A percentile compares a stretch with the other conserved stretches of the same genome.
Evolutionary conservation across 1,140 invertebrate genomes (phyloP).

Genomic region (Heliothis subflexa): DNA sequence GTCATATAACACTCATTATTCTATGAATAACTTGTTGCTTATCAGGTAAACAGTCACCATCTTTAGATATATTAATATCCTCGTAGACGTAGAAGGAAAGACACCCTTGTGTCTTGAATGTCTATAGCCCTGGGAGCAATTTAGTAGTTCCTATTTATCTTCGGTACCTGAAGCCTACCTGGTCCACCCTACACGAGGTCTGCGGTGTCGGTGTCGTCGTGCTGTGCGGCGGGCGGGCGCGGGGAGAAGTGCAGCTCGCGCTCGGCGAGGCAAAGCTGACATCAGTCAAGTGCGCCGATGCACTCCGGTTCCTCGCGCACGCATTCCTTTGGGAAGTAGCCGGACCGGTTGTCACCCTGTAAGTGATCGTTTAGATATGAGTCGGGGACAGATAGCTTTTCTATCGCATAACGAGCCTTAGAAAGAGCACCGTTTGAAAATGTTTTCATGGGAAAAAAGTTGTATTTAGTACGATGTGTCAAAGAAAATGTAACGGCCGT

Average conservation of each 20-base stretch:
- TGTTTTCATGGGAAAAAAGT: too few relatives aligned
- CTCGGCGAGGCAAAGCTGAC: conserved; percentile 80
- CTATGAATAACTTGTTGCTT: neutral
- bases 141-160: too few relatives aligned
- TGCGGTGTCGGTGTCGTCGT: conserved; percentile 28
- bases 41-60: neutral
- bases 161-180: too few relatives aligned
- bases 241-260: conserved; percentile 70
- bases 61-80: neutral
- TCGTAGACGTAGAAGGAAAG: too few relatives aligned
- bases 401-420: too few relatives aligned
- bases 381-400: neutral
- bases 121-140: too few relatives aligned
- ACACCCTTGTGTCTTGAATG: neutral
- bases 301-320: conserved; percentile 85
- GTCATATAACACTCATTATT: conserved; percentile 19
- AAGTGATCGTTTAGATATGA: conserved; percentile 1
- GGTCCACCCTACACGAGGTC: conserved; percentile 31
- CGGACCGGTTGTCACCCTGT: conserved; percentile 80
- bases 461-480: too few relatives aligned
- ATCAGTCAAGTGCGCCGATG: conserved; percentile 84
- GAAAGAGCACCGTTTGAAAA: too few relatives aligned
- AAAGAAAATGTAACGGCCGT: too few relatives aligned
- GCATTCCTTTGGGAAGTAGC: conserved; percentile 85
- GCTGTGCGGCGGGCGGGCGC: conserved; percentile 43